Evolutionary conservation across 2,888 invertebrate genomes (phyloP), one percentile per base, ranked within the genome.

Genomic region (Quadriops clusia): DNA sequence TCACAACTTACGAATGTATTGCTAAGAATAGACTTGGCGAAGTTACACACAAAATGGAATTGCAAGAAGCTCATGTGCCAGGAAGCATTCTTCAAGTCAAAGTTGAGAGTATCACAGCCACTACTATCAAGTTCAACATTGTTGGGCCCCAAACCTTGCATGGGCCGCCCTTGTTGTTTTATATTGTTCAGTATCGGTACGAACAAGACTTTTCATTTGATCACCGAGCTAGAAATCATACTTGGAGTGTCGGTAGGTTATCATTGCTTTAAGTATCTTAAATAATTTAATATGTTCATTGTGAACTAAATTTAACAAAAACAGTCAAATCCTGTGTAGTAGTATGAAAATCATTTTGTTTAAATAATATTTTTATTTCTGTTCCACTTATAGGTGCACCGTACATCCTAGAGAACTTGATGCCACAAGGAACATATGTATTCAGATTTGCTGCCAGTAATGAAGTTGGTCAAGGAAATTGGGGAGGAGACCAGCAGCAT

Each of bases 361-460:
- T 13, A 11, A n/a, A 26, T 8, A 15, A 18, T 8, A 18, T 32
- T 8, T 17, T 4, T 15, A 7, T 5, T 31, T 21, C n/a, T 30
- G 11, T 5, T 9, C 14, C 16, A 13, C 5, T 43, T 43, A 3
- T 40, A 65, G 84, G 77, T 47, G 77, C 82, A 2, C 73, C 79
- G 0, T 89, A 87, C 56, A 77, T 83, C 37, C 65, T 91, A 20
- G 89, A 89, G 55, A 72, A 76, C 41, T 62, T 91, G 34, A 67
- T 68, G 32, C 87, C 90, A 0, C 76, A 80, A 64, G 76, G 72
- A 28, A 66, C 69, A 1, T 91, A 90, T 58, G 71, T 74, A 49
- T 86, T 90, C 53, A 72, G 84, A 40, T 90, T 91, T 56, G 80
- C 85, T 8, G 87, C 87, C 2, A 67, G 73, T 33, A 91, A 89